Evolutionary conservation across 2,797 vertebrate species (phyloP), one percentile per base, ranked within the genome.

Genomic region (Ispidina lecontei): DNA sequence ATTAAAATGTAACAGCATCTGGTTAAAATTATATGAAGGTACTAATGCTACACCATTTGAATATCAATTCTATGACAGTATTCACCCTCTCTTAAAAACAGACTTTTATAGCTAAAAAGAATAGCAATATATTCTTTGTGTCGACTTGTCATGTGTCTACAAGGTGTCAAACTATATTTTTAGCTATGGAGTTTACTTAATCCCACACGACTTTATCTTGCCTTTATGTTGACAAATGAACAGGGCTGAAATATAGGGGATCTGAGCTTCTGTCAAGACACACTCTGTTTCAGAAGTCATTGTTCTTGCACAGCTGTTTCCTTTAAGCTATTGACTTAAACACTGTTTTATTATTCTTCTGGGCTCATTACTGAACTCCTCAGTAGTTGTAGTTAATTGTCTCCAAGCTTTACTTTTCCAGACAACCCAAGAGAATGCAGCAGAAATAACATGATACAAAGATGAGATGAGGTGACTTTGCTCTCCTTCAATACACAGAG

Each of bases 181-280:
- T 97, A 98, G 96, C 91, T 91, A 85, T 14, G 33, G 84, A 97
- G 95, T 97, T 97, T 98, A 96, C 91, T 97, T 97, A 97, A 97
- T 98, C 97, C 98, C 97, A 25, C 59, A 93, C 97, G 97, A 97
- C 78, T 94, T 94, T 95, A 91, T 96, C 95, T 94, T 79, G 94
- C 89, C 93, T 97, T 98, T 97, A 96, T 97, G 97, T 96, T 98
- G 98, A 98, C 98, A 98, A 98, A 98, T 97, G 97, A 98, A 98
- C 96, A 96, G 96, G 89, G 60, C 67, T 96, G 89, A 96, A 96
- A 94, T 97, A 96, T 65, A 95, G 5, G 9, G 73, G 77, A 97
- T 95, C 76, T 90, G 91, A 95, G 96, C 77, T 89, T 93, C 92
- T 97, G 94, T 97, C 95, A 97, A 94, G 94, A 96, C 85, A 64